Evolutionary conservation across 2,888 invertebrate genomes (phyloP).

Genomic region (Lycaena phlaeas): DNA sequence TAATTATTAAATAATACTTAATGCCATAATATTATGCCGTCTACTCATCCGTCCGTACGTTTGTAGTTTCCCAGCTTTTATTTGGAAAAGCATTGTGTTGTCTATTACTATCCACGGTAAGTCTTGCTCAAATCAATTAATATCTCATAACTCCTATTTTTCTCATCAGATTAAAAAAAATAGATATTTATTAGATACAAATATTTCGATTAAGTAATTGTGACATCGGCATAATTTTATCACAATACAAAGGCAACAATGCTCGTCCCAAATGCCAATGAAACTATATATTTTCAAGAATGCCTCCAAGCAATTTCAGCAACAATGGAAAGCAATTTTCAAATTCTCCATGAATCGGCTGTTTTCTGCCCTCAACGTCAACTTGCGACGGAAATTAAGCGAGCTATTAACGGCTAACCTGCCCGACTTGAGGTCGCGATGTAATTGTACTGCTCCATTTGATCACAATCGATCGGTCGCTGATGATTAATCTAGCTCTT

Average conservation of each 20-base stretch:
- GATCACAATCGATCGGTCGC: no score
- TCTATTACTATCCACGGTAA: no score
- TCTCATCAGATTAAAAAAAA: no score
- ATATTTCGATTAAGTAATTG: not conserved
- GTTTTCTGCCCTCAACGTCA: slow-evolving; percentile 21
- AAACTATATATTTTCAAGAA: slow-evolving; percentile 15
- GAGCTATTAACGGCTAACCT: slow-evolving; percentile 9
- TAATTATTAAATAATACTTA: no score
- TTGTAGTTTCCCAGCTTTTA: no score
- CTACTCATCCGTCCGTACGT: no score
- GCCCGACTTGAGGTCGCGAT: not conserved
- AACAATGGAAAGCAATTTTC: slow-evolving; percentile 42
- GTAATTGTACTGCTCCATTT: not conserved
- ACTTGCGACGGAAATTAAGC: slow-evolving; percentile 2
- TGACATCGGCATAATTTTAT: not conserved
- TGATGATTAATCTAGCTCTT: no score
- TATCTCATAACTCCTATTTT: no score
- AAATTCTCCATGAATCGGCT: slow-evolving; percentile 30
- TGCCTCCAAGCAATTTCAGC: slow-evolving; percentile 29
- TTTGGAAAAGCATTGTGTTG: no score
- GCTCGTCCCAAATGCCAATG: slow-evolving; percentile 14
- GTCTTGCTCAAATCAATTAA: no score
- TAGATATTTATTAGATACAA: no score
- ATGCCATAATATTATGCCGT: no score
- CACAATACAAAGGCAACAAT: slow-evolving; percentile 12